Evolutionary conservation across 2,113 vertebrate species (phyloP).

Genomic region (Otus sunia): DNA sequence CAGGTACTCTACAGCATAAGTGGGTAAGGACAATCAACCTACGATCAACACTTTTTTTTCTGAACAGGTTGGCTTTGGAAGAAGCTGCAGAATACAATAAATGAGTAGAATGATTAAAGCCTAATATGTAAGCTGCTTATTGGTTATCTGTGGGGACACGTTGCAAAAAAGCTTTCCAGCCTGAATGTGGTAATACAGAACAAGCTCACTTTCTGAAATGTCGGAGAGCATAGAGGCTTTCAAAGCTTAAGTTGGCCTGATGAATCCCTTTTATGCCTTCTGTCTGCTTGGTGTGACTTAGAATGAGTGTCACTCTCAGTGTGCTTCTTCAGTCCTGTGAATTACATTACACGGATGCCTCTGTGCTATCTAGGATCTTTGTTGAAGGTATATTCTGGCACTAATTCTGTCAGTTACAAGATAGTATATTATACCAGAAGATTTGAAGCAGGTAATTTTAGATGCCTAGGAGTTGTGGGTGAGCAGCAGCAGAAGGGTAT

Average conservation of each 20-base stretch:
- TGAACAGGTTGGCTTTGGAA: background rate
- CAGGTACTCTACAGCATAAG: background rate
- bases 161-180: background rate
- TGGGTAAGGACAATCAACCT: background rate
- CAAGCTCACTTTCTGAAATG: background rate
- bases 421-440: background rate
- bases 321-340: background rate
- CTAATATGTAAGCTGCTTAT: background rate
- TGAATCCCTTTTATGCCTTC: background rate
- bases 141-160: accelerated
- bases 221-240: background rate
- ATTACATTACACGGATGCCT: accelerated
- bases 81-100: constrained; percentile 1
- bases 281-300: background rate
- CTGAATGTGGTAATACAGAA: background rate
- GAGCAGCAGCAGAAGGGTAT: background rate
- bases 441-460: background rate
- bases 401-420: background rate
- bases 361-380: background rate
- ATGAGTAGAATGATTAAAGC: background rate
- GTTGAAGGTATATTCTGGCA: background rate
- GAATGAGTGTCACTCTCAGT: accelerated
- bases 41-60: background rate
- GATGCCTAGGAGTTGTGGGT: background rate
- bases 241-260: background rate